Percentiles rank a stretch among this genome's conserved stretches.
Conservation (phyloP, 1,140 invertebrate species). For the Plodia interpunctella region DNA sequence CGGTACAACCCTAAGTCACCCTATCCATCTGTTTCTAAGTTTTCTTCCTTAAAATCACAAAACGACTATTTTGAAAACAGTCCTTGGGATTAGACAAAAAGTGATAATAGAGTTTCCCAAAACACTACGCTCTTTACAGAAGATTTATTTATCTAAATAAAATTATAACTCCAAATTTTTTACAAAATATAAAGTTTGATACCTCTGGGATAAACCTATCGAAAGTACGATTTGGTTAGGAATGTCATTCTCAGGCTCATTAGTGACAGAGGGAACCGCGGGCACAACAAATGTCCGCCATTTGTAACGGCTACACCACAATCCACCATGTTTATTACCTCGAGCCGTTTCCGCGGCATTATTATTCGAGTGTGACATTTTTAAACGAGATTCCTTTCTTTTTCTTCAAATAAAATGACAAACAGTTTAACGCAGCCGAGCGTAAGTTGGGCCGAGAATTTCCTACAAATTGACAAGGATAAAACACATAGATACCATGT, state of each 20-base stretch:
- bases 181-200: not conserved
- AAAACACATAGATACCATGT: too few relatives aligned
- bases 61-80: too few relatives aligned
- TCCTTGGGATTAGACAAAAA: too few relatives aligned
- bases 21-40: too few relatives aligned
- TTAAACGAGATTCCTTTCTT: slow-evolving; percentile 14
- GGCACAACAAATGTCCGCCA: slow-evolving; percentile 29
- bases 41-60: too few relatives aligned
- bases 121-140: too few relatives aligned
- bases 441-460: slow-evolving; percentile 1
- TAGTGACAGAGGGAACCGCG: slow-evolving; percentile 29
- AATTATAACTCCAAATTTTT: too few relatives aligned
- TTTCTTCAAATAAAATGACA: slow-evolving; percentile 5
- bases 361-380: slow-evolving; percentile 20
- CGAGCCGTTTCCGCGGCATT: slow-evolving; percentile 18
- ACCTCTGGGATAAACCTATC: slow-evolving; percentile 6
- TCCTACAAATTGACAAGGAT: too few relatives aligned
- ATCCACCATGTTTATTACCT: slow-evolving; percentile 27
- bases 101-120: too few relatives aligned
- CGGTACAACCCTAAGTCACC: too few relatives aligned
- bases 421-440: not conserved
- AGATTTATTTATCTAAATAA: too few relatives aligned
- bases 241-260: slow-evolving; percentile 31
- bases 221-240: slow-evolving; percentile 27
- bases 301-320: slow-evolving; percentile 30